Base-by-base conservation (phyloP, 92 coral and sea anemone species). In the Umimayanthus kanabou region DNA sequence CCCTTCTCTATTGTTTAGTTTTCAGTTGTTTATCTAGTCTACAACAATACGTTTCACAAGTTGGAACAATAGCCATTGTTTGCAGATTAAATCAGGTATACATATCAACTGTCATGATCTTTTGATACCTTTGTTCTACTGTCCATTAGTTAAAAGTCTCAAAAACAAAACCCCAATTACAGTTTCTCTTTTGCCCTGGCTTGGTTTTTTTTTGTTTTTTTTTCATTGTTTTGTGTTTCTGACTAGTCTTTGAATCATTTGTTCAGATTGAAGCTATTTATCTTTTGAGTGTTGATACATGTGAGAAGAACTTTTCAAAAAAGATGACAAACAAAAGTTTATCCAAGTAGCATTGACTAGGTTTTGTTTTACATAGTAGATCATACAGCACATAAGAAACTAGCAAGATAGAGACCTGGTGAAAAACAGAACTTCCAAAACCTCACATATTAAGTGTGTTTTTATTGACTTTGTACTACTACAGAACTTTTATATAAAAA, bases 1-100 rank as follows among this genome's bases (percentile, higher is more conserved):
- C 26, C 11, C 14, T 58, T 55, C 13, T 50, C 71, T 30, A 9
- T 26, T 55, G 28, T 45, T 70, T 23, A 45, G n/a, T 9, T 8
- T 7, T 66, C 29, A 8, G 29, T 23, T 65, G 55, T 65, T 64
- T 81, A n/a, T 1, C 22, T 3, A 6, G 26, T 4, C 25, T 83
- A 69, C 28, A 70, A 70, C 87, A 83, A 83, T 70, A 69, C 40
- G 57, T 83, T 72, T 83, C 77, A n/a, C 87, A 83, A 13, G 65
- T 28, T 45, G 7, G 18, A 83, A 83, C 79, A 71, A 70, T 69
- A 76, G 43, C 53, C 26, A 83, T 83, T 83, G 87, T 83, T 69
- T 28, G 71, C 0, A 28, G 72, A 57, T n/a, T 23, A 42, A 78
- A n/a, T 23, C 55, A 16, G 76, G 39, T 69, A 9, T 39, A 43